phyloP scores from a whole-genome alignment of 2,888 invertebrate genomes.

The Aporophyla lueneburgensis region DNA sequence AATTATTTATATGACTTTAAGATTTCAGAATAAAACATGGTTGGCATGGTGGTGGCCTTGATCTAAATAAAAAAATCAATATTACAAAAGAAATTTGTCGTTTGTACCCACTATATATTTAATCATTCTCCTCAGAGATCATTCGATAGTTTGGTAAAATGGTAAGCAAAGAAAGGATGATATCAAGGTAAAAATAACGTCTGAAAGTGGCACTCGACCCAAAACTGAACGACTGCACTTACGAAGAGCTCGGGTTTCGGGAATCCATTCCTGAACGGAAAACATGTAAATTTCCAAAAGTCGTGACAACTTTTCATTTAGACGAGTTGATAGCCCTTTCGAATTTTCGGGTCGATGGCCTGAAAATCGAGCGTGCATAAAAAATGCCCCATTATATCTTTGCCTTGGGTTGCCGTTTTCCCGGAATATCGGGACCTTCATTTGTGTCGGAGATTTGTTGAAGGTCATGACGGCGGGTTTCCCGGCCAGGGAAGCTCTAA shows the following conservation, averaged over 20 bases:
- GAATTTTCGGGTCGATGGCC: slow-evolving; percentile 45
- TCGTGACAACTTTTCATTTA: slow-evolving; percentile 62
- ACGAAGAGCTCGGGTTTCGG: slow-evolving; percentile 46
- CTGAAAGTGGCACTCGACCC: slow-evolving; percentile 48
- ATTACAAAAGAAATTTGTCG: no score
- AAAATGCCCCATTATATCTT: slow-evolving; percentile 40
- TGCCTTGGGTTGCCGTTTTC: slow-evolving; percentile 25
- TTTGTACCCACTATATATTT: no score
- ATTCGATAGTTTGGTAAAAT: slow-evolving; percentile 12
- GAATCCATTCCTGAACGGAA: slow-evolving; percentile 48
- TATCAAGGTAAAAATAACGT: slow-evolving; percentile 39
- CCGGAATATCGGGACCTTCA: slow-evolving; percentile 30
- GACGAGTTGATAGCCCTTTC: slow-evolving; percentile 35
- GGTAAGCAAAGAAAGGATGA: slow-evolving; percentile 16
- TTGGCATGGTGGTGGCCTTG: no score
- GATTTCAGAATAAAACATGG: no score
- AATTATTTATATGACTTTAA: no score
- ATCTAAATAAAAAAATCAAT: no score
- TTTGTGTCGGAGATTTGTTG: slow-evolving; percentile 39
- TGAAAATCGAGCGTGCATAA: slow-evolving; percentile 43
- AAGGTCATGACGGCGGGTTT: slow-evolving; percentile 9
- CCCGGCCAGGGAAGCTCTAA: slow-evolving; percentile 1
- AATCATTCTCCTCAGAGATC: not conserved
- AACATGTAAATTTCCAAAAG: slow-evolving; percentile 61
- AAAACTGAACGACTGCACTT: slow-evolving; percentile 53